Base-by-base conservation (phyloP, 1,140 invertebrate species). In the Drosophila bipectinata region DNA sequence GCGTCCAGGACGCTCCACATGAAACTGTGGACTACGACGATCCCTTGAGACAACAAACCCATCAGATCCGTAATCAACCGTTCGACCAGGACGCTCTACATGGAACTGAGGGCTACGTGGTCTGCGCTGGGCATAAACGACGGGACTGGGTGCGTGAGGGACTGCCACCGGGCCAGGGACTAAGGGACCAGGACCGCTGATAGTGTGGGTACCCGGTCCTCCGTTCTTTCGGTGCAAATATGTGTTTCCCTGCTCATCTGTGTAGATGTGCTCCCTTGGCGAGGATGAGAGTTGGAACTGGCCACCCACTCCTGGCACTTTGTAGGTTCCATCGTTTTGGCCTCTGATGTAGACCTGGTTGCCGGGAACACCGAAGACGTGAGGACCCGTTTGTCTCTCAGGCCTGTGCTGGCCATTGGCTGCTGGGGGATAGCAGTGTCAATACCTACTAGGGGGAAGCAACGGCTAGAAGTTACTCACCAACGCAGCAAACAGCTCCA, bases 261-360 rank as follows among this genome's bases (percentile, higher is more conserved):
- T 79, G 21, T 56, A 83, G 18, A 58, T 48, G 48, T 79, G 76
- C 15, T 58, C 24, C 10, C 68, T 44, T 0, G 44, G 52, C n/a
- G 47, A 39, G 1, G 67, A 37, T 3, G 59, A 26, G 12, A 78
- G 48, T 26, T 81, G 49, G 37, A 81, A 81, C 14, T 57, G 32
- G 6, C 79, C 79, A 0, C 9, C n/a, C 1, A 78, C 79, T 7
- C 79, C 74, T 4, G 79, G 68, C 21, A 78, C 73, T 28, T 45
- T 45, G 34, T 73, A 77, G 2, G 47, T 0, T 0, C 73, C 73
- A 12, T 77, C 67, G 24, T 79, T 80, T 2, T 80, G 71, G 4
- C 77, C 77, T 3, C 77, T 72, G 18, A 79, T 72, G 8, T 79
- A 79, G 3, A 79, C 64, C 47, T 76, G 77, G 7, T 79, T 18